Evolutionary conservation across 1,140 invertebrate species (phyloP), one percentile per base, ranked within the genome.

Genomic region (Agraylea sexmaculata): DNA sequence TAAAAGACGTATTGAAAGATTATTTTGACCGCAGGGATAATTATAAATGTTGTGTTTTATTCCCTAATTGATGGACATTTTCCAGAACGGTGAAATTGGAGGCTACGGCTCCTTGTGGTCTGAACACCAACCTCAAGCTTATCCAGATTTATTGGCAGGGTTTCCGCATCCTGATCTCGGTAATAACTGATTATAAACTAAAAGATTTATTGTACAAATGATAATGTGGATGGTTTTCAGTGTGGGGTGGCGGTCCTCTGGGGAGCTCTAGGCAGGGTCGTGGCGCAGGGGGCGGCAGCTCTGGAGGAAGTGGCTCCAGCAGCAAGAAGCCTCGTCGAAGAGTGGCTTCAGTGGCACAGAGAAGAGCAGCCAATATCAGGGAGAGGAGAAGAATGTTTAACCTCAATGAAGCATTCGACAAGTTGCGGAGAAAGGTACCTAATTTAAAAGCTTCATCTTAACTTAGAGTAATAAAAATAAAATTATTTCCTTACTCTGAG

Each of bases 371-470:
- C 11, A 96, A 95, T 62, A 92, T 96, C 46, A 75, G 93, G 0
- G 93, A 98, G 59, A 65, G 93, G 38, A 73, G 91, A 31, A 70
- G 94, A 47, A 97, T 97, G 92, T 91, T 94, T 57, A 96, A 95
- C 63, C 71, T 98, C 6, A 98, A 98, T 59, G 90, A 94, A 56
- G 93, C 93, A 2, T 99, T 98, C 55, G 91, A 97, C 54, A 88
- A 89, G 56, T 62, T 94, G 18, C 68, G 88, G 8, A 70, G 87
- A 50, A 92, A 93, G 69, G 76, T 82, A 66, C 43, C 41, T 28
- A 17, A 12, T 18, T 20, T n/a, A 28, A 27, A 34, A n/a, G 12
- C n/a, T 32, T 21, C 37, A 11, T 19, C 28, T 36, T 23, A 1
- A 10, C 19, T 36, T 11, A 38, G 1, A 10, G 17, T 29, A 34